Base-by-base conservation (phyloP, 1,140 invertebrate genomes). In the Thrips palmi region DNA sequence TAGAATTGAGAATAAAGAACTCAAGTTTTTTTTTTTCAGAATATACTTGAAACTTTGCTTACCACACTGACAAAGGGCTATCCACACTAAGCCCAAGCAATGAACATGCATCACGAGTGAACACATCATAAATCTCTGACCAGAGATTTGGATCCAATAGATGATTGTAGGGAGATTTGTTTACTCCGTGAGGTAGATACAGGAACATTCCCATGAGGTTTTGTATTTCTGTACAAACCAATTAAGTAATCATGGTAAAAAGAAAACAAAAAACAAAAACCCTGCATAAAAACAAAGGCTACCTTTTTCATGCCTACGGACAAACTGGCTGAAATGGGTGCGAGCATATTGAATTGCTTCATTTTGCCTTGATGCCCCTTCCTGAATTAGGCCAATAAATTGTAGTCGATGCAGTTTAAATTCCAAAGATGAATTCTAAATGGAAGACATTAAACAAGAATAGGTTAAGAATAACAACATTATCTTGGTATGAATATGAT, bases 91-190 rank as follows among this genome's bases (percentile, higher is more conserved):
- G 67, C 39, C 89, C 83, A 42, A 96, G 62, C 22, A 94, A 60
- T 28, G 80, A 70, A 60, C 92, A 97, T 14, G 92, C 86, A 65
- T 96, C 89, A 52, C 78, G 70, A 4, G 84, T 77, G 55, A 97
- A 97, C 46, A 87, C 70, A 53, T 96, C 89, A 53, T 71, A 74
- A n/a, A 84, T 77, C 49, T 82, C 77, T 4, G 74, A 65, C 85
- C 85, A 91, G 48, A 82, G 68, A 31, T 74, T 74, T 11, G 74
- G 69, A 51, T 82, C 74, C 6, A 88, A 58, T 33, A 89, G 65
- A 52, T 74, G 70, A 47, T 70, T 68, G 50, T 92, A 92, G 0
- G 85, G 85, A 18, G 85, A 88, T 24, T 70, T 71, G 38, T 70
- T 64, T 29, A 91, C 70, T 4, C 81, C 85, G 51, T 76, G 72